Evolutionary conservation across 1,140 invertebrate genomes (phyloP).

Genomic region (Scaptomyza hsui): DNA sequence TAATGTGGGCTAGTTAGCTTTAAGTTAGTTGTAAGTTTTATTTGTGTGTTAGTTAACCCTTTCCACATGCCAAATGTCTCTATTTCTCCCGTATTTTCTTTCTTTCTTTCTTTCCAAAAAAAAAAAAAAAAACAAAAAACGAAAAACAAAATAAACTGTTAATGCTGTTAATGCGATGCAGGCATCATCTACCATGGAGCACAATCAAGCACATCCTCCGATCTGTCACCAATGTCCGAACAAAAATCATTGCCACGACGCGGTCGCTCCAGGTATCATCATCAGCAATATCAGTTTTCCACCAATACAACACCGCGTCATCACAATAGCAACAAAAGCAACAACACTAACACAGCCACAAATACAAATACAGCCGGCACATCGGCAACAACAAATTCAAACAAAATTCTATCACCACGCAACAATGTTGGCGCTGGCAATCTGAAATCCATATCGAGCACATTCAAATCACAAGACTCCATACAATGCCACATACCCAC

Average conservation of each 20-base stretch:
- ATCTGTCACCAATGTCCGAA: constrained; percentile 91
- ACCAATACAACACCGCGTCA: constrained; percentile 84
- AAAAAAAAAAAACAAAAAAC: constrained; percentile 38
- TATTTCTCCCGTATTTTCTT: constrained; percentile 75
- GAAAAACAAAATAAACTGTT: constrained; percentile 25
- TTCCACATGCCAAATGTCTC: constrained; percentile 48
- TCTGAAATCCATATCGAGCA: constrained; percentile 82
- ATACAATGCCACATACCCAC: constrained; percentile 83
- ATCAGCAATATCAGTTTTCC: constrained; percentile 84
- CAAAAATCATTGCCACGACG: constrained; percentile 90
- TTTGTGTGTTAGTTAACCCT: background rate
- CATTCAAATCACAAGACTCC: constrained; percentile 83
- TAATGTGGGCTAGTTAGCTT: constrained; percentile 33
- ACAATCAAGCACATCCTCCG: constrained; percentile 90
- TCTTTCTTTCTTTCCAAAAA: constrained; percentile 57
- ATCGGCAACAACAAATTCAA: constrained; percentile 64
- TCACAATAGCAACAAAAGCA: constrained; percentile 82
- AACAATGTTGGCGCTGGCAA: constrained; percentile 66
- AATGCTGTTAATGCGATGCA: constrained; percentile 72
- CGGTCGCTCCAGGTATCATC: constrained; percentile 88
- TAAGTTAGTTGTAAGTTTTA: constrained; percentile 35
- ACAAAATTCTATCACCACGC: constrained; percentile 81
- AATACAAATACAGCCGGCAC: constrained; percentile 65
- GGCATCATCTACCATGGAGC: constrained; percentile 91
- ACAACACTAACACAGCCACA: constrained; percentile 61